phyloP scores from a whole-genome alignment of 2,113 vertebrate genomes.

The Hipposideros armiger region DNA sequence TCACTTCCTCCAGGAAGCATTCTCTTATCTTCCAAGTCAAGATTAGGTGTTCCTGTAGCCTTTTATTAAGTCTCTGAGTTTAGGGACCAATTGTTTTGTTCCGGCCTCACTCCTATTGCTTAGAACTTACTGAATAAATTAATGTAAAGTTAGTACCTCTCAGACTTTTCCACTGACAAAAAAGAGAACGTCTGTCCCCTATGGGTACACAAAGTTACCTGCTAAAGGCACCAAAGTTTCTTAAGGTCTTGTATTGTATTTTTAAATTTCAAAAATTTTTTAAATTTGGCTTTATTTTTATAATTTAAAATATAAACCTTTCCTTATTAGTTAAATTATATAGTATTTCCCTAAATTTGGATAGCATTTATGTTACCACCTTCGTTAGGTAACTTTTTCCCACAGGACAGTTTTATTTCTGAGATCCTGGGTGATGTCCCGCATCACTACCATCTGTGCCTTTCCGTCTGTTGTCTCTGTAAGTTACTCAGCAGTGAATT shows the following conservation, averaged over 20 bases:
- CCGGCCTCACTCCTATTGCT: background rate
- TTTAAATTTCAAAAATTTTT: background rate
- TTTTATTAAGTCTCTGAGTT: background rate
- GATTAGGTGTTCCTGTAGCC: background rate
- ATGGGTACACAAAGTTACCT: background rate
- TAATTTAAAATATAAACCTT: background rate
- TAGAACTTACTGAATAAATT: constrained; percentile 3
- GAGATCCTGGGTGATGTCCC: background rate
- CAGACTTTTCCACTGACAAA: background rate
- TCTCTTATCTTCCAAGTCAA: background rate
- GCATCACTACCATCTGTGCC: background rate
- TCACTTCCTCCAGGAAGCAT: background rate
- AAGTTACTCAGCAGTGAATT: background rate
- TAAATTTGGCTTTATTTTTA: background rate
- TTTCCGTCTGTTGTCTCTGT: background rate
- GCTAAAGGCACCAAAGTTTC: background rate
- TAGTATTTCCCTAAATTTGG: background rate
- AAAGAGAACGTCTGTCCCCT: background rate
- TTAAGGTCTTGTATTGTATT: background rate
- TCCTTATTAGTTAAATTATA: background rate
- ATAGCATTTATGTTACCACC: background rate
- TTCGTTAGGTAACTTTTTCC: background rate
- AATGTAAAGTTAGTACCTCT: background rate
- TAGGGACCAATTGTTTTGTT: background rate
- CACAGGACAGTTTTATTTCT: background rate